Evolutionary conservation across 2,797 vertebrate genomes (phyloP).

Genomic region (Morelia viridis): DNA sequence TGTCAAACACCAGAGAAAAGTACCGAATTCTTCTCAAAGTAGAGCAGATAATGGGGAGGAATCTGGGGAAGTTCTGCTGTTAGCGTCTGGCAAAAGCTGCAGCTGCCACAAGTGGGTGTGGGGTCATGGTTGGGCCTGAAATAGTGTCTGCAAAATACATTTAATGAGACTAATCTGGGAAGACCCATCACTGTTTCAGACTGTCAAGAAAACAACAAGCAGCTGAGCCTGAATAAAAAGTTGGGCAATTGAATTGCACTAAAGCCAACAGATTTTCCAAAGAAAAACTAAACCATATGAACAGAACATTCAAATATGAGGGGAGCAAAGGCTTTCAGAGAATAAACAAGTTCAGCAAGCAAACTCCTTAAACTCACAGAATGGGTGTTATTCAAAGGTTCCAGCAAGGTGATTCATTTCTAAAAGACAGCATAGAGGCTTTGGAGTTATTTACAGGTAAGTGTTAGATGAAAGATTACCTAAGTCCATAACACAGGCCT

Average conservation of each 20-base stretch:
- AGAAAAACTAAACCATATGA: slow-evolving; percentile 38
- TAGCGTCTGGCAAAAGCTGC: slow-evolving; percentile 7
- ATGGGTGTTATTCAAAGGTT: background rate
- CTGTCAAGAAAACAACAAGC: slow-evolving; percentile 1
- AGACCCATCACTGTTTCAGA: slow-evolving; percentile 21
- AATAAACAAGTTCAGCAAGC: slow-evolving; percentile 25
- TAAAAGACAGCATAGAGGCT: background rate
- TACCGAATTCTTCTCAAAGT: slow-evolving; percentile 6
- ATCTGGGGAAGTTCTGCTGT: slow-evolving; percentile 6
- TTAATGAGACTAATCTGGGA: slow-evolving; percentile 44
- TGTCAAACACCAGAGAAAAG: background rate
- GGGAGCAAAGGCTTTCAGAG: slow-evolving; percentile 37
- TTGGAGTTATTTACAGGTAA: background rate
- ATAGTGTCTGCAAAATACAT: slow-evolving; percentile 40
- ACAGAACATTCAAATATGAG: slow-evolving; percentile 37
- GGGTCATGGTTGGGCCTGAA: slow-evolving; percentile 28
- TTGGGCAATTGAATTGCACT: slow-evolving; percentile 30
- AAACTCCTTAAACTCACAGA: slow-evolving; percentile 1
- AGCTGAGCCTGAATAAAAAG: slow-evolving; percentile 31
- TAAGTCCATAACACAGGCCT: background rate
- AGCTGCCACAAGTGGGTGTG: slow-evolving; percentile 29
- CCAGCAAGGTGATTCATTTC: background rate
- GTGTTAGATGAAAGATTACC: background rate
- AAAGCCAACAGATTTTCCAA: slow-evolving; percentile 10
- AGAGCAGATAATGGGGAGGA: background rate